Percentiles rank a stretch among this genome's conserved stretches.
These are phyloP conservation scores for Diacarnus erythraeanus DNA, from an alignment of 37 sponge, comb jelly and placozoan species.

Conservation along the genomic window DNA sequence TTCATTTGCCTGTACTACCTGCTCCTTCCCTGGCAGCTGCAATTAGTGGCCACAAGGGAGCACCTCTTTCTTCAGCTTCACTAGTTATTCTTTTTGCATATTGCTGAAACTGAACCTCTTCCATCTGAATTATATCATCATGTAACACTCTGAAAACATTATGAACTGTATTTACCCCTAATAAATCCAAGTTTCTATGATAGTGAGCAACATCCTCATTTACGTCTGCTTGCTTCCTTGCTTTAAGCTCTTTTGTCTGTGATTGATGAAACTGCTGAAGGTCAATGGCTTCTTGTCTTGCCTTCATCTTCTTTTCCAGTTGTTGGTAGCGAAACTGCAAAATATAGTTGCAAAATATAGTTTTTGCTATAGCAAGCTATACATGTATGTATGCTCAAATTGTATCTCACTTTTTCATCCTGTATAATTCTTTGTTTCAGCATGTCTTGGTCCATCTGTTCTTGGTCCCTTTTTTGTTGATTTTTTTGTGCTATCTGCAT, in stretches of 20 bases:
- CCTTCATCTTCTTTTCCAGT: slow-evolving; percentile 24
- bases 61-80: slow-evolving; percentile 49
- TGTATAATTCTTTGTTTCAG: slow-evolving; percentile 51
- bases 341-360: background rate
- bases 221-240: background rate
- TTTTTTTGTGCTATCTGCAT: slow-evolving; percentile 60
- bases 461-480: slow-evolving; percentile 31
- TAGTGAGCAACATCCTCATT: background rate
- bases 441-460: slow-evolving; percentile 35
- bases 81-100: slow-evolving; percentile 62
- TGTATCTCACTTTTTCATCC: slow-evolving; percentile 62
- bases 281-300: slow-evolving; percentile 8
- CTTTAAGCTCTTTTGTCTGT: slow-evolving; percentile 24
- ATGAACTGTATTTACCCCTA: background rate
- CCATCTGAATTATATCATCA: slow-evolving; percentile 7
- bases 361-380: too few relatives aligned
- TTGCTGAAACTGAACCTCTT: slow-evolving; percentile 79
- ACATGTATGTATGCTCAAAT: background rate
- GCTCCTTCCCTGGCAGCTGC: slow-evolving; percentile 41
- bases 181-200: slow-evolving; percentile 1
- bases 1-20: background rate
- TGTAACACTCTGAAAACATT: background rate
- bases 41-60: slow-evolving; percentile 22
- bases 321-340: slow-evolving; percentile 48
- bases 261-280: slow-evolving; percentile 29